Evolutionary conservation across 2,888 invertebrate species (phyloP).

Genomic region (Papilio gigon): DNA sequence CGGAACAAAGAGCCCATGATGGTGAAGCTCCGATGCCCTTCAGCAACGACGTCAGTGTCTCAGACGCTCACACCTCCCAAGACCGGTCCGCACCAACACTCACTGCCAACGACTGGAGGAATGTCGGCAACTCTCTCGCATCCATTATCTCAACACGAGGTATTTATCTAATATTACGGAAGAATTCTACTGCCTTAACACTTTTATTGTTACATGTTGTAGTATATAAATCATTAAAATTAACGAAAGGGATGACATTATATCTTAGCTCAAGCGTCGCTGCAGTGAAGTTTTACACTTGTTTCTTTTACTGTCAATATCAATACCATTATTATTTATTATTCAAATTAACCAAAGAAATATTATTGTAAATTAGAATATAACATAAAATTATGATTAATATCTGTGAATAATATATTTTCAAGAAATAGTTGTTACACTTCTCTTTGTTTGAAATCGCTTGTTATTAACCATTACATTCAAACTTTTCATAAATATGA

Average conservation of each 20-base stretch:
- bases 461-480: background rate
- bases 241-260: background rate
- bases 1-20: conserved; percentile 63
- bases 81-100: conserved; percentile 55
- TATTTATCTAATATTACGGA: conserved; percentile 43
- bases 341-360: background rate
- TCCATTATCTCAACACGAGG: conserved; percentile 70
- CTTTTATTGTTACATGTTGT: background rate
- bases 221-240: background rate
- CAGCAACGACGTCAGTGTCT: conserved; percentile 50
- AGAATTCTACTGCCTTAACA: too few relatives aligned
- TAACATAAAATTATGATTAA: conserved; percentile 9
- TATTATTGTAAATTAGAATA: background rate
- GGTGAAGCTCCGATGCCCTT: conserved; percentile 46
- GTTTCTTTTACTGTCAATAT: background rate
- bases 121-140: conserved; percentile 56
- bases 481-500: background rate
- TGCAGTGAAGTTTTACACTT: background rate
- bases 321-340: conserved; percentile 1
- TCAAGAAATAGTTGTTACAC: background rate
- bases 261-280: background rate
- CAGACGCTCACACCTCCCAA: conserved; percentile 49
- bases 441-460: background rate
- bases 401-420: conserved; percentile 21
- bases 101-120: conserved; percentile 59